phyloP scores from a whole-genome alignment of 2,888 invertebrate genomes.

The Rotaria magnacalcarata region DNA sequence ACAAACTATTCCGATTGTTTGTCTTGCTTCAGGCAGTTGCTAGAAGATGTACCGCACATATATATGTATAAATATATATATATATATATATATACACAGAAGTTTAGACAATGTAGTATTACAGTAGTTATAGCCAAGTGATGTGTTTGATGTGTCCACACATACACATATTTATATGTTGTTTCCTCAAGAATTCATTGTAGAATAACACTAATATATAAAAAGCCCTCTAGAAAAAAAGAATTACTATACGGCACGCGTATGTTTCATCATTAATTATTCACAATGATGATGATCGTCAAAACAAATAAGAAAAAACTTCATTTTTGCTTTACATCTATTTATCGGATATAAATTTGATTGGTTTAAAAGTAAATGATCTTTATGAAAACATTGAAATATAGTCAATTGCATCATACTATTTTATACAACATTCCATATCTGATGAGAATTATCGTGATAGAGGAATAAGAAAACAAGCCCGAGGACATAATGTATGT shows the following conservation, averaged over 20 bases:
- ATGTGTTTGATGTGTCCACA: slow-evolving; percentile 8
- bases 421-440: not conserved
- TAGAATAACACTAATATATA: slow-evolving; percentile 32
- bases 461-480: slow-evolving; percentile 25
- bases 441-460: slow-evolving; percentile 25
- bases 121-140: slow-evolving; percentile 8
- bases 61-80: no score
- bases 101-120: slow-evolving; percentile 6
- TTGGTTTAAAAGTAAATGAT: not conserved
- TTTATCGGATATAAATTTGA: slow-evolving; percentile 6
- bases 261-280: not conserved
- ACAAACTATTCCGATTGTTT: slow-evolving; percentile 29
- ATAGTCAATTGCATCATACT: slow-evolving; percentile 2
- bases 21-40: slow-evolving; percentile 8
- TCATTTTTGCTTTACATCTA: not conserved
- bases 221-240: not conserved
- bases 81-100: not conserved
- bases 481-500: slow-evolving; percentile 12
- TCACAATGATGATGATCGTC: not conserved
- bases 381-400: not conserved
- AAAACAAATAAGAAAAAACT: not conserved
- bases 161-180: slow-evolving; percentile 22
- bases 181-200: slow-evolving; percentile 34
- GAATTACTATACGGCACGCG: not conserved
- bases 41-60: slow-evolving; percentile 22